Conservation (phyloP, 2,797 vertebrate species). For the Hipposideros larvatus region DNA sequence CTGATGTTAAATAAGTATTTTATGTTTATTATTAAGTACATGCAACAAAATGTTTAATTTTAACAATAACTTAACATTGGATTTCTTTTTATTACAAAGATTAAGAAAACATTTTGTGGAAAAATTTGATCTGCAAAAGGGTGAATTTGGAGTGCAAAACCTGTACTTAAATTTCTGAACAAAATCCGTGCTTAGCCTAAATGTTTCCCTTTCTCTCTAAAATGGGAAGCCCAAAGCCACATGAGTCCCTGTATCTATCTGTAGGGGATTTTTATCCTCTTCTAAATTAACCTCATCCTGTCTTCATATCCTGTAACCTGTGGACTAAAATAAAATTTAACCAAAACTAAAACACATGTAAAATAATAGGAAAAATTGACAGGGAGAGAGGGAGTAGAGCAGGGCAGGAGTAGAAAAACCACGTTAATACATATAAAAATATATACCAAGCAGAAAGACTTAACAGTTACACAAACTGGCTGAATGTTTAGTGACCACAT, state of each 20-base stretch:
- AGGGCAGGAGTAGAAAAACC: neutral
- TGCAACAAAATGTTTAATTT: no score
- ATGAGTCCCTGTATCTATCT: neutral
- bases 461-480: neutral
- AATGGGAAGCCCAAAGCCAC: neutral
- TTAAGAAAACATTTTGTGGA: no score
- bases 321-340: constrained; percentile 58
- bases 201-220: neutral
- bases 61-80: no score
- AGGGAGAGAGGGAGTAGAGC: neutral
- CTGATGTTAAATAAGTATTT: no score
- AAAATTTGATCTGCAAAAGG: no score
- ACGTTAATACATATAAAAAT: neutral
- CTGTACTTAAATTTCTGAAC: neutral
- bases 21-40: no score
- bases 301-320: neutral
- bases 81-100: no score
- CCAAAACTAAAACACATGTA: neutral
- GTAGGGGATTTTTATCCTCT: neutral
- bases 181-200: neutral
- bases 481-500: neutral
- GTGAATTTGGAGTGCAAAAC: no score
- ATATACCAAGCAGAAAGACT: neutral
- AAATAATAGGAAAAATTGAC: neutral
- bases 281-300: neutral